Evolutionary conservation across 1,140 invertebrate genomes (phyloP), one percentile per base, ranked within the genome.

Genomic region (Prorops nasuta): DNA sequence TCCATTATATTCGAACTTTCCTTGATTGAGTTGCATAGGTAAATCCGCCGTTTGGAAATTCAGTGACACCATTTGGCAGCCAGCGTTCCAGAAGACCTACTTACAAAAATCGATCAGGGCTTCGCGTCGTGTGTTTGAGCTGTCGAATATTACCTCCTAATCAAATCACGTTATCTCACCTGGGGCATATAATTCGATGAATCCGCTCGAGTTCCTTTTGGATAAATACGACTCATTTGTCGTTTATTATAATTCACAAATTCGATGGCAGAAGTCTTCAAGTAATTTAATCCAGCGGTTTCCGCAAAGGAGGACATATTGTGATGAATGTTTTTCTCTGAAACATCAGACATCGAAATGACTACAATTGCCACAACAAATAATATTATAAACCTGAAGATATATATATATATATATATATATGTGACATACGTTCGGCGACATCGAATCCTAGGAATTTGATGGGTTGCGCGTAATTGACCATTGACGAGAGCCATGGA

Each of bases 201-300:
- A 80, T 99, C 98, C 42, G 97, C 97, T 31, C 98, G 78, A 0
- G 96, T 98, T 49, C 98, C 97, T 77, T 95, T 96, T 1, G 98
- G 98, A 80, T 99, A 99, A 67, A 99, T 99, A 38, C 98, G 82
- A 58, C 93, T 97, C 87, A 97, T 95, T 81, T 99, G 98, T 8
- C 96, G 83, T 79, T 99, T 99, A 80, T 99, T 99, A 74, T 99
- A 99, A 85, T 99, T 98, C 53, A 98, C 96, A 80, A 99, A 98
- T 72, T 99, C 96, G 42, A 98, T 95, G 44, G 96, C 94, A 67
- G 92, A 89, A 50, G 92, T 88, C 80, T 98, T 98, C 28, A 99
- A 79, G 72, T 95, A 94, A 70, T 91, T 93, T 68, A 99, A 84
- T 51, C 95, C 96, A 32, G 93, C 88, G 14, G 90, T 95, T 80